A percentile compares a stretch with the other conserved stretches of the same genome.
These are phyloP conservation scores for Rhinatrema bivittatum DNA, from an alignment of 2,797 vertebrate species.

Conservation along the genomic window DNA sequence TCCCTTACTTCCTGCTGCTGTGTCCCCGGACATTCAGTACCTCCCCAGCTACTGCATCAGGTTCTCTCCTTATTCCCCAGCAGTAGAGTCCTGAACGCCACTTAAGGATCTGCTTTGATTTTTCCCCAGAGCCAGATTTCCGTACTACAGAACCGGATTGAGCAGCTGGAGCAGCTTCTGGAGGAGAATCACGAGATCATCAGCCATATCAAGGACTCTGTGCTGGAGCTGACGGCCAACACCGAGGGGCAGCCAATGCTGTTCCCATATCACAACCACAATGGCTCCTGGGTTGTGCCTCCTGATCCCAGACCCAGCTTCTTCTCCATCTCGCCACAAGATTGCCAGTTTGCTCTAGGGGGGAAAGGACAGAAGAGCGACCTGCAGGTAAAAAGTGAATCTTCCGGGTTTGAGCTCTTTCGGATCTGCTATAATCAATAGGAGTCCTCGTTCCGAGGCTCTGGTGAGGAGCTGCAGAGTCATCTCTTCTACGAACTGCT, in stretches of 20 bases:
- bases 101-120: too few relatives aligned
- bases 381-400: constrained; percentile 78
- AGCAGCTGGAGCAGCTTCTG: constrained; percentile 95
- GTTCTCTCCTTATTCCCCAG: too few relatives aligned
- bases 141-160: constrained; percentile 93
- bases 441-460: too few relatives aligned
- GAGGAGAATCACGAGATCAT: constrained; percentile 99
- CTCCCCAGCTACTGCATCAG: too few relatives aligned
- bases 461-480: too few relatives aligned
- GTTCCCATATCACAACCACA: constrained; percentile 68
- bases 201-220: constrained; percentile 97
- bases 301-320: constrained; percentile 81
- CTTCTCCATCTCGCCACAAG: constrained; percentile 77
- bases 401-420: too few relatives aligned
- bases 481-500: too few relatives aligned
- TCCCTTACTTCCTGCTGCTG: too few relatives aligned
- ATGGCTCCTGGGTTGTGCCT: constrained; percentile 85
- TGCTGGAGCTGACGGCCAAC: constrained; percentile 92
- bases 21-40: too few relatives aligned
- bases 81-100: too few relatives aligned
- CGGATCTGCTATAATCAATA: too few relatives aligned
- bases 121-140: constrained; percentile 89
- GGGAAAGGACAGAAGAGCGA: constrained; percentile 61
- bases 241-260: constrained; percentile 57
- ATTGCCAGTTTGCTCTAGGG: constrained; percentile 79